Percentiles rank a stretch among this genome's conserved stretches.
Evolutionary conservation across 2,113 vertebrate genomes (phyloP).

Genomic region (Sialia sialis): DNA sequence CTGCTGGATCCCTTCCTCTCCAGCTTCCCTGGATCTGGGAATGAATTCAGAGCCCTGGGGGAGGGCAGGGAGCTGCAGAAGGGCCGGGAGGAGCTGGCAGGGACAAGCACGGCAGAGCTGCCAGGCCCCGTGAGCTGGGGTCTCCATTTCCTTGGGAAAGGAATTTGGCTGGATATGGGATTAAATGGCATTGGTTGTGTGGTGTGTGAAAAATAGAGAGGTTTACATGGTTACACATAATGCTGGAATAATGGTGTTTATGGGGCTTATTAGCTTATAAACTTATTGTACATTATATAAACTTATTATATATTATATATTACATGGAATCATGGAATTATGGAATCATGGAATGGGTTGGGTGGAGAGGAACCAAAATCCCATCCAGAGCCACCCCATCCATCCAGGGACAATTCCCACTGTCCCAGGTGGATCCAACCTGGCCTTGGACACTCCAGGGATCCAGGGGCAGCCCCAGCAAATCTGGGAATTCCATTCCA

Average conservation of each 20-base stretch:
- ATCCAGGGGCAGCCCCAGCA: background rate
- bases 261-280: background rate
- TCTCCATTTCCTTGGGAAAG: background rate
- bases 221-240: background rate
- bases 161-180: background rate
- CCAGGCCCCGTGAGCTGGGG: fast-evolving
- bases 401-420: background rate
- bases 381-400: fast-evolving
- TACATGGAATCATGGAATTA: background rate
- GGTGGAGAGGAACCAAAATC: fast-evolving
- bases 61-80: fast-evolving
- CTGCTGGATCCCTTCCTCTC: background rate
- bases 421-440: fast-evolving
- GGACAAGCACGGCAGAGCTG: background rate
- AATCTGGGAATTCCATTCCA: background rate
- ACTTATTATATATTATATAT: too few relatives aligned
- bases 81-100: background rate
- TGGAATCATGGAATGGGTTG: background rate
- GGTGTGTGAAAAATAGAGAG: background rate
- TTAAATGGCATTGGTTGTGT: background rate
- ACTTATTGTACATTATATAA: too few relatives aligned
- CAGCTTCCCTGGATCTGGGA: background rate
- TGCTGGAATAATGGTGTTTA: background rate
- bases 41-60: background rate
- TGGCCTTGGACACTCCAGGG: background rate